Base-by-base conservation (phyloP, 1,140 invertebrate species). In the Metopolophium dirhodum region DNA sequence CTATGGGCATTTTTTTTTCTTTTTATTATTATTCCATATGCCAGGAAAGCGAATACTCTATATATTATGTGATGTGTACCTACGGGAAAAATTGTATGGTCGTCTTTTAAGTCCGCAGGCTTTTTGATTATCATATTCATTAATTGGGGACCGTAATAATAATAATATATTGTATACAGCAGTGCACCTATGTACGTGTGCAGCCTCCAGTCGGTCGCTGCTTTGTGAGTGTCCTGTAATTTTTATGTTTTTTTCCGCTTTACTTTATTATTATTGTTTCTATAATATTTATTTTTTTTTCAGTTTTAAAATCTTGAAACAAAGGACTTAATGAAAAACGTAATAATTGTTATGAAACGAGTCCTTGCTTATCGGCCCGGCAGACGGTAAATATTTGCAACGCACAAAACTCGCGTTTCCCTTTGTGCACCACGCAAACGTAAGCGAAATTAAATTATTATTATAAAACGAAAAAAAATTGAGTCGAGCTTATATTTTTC, bases 71-170 rank as follows among this genome's bases (percentile, higher is more conserved):
- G 45, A 18, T 82, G 35, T 82, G 77, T 82, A 61, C 41, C 41
- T 41, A 41, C 89, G 11, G 91, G 22, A 83, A 93, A 93, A 85
- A 35, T 93, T 91, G 37, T 47, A 77, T 47, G 41, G 30, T 82
- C 68, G n/a, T 83, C 77, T 93, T 93, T 85, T 85, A 26, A 83
- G 82, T 93, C 47, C 77, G n/a, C 47, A 54, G 77, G 68, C 91
- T 93, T 93, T 93, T 93, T 93, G 68, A 85, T 83, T 83, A 93
- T 93, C 57, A 93, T 54, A 83, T 83, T 93, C 77, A 83, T 54
- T 93, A 93, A 93, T 93, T 85, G 49, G 35, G 77, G 47, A 93
- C 91, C 77, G 91, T 51, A 51, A 51, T 93, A 54, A 51, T 93
- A 83, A 54, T 35, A 11, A 30, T 82, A 88, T 61, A 61, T 68